These are phyloP conservation scores for Garrulus glandarius DNA, from an alignment of 2,797 vertebrate species.

Conservation along the genomic window DNA sequence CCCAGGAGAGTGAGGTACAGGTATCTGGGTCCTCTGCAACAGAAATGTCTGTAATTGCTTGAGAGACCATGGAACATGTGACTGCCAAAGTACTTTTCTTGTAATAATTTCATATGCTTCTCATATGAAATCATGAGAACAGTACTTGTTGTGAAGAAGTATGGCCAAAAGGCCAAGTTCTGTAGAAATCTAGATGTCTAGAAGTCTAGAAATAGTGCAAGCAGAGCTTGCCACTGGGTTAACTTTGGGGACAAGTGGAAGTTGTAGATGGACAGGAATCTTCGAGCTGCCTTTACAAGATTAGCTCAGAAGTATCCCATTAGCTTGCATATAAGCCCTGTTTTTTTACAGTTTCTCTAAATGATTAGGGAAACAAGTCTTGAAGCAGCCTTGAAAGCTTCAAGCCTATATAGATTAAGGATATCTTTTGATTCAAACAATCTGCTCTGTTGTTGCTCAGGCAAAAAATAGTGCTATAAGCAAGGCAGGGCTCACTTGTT, in stretches of 20 bases:
- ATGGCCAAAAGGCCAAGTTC: background rate
- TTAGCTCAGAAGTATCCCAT: accelerated
- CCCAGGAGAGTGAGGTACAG: background rate
- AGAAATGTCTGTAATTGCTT: background rate
- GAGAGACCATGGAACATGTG: background rate
- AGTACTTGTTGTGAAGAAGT: background rate
- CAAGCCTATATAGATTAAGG: background rate
- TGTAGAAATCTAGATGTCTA: background rate
- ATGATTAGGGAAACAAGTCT: background rate
- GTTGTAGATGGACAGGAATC: background rate
- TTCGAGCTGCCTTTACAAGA: background rate
- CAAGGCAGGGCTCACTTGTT: background rate
- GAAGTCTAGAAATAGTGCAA: background rate
- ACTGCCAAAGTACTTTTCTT: background rate
- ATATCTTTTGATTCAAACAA: background rate
- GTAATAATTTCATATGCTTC: background rate
- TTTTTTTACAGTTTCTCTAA: background rate
- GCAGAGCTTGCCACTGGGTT: background rate
- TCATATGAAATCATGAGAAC: background rate
- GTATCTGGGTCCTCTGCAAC: background rate
- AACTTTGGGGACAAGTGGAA: background rate
- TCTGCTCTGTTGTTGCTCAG: background rate
- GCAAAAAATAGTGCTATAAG: background rate
- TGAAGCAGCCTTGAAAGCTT: background rate
- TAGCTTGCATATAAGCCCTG: background rate